Conservation (phyloP, 2,113 vertebrate species). For the Rallus limicola region DNA sequence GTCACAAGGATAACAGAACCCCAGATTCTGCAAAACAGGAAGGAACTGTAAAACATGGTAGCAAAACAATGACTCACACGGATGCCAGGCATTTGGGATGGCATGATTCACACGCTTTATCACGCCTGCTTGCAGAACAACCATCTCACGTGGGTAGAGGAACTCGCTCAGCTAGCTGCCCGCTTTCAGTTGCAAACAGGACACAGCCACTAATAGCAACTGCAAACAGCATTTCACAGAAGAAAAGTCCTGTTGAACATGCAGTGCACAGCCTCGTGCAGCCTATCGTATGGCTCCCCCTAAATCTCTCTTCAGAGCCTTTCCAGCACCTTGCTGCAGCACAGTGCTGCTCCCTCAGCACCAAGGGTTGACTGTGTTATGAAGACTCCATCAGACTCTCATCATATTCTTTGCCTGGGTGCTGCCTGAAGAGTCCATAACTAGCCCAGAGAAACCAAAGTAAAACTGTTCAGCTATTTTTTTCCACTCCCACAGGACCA, state of each 20-base stretch:
- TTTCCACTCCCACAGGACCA: not conserved
- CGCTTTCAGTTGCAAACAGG: not conserved
- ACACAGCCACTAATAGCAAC: not conserved
- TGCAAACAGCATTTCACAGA: not conserved
- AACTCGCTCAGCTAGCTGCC: not conserved
- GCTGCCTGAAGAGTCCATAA: not conserved
- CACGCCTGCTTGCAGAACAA: not conserved
- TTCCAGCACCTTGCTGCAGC: not conserved
- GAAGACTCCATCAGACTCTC: not conserved
- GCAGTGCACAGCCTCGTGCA: not conserved
- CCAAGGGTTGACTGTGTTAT: not conserved
- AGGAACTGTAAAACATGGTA: constrained; percentile 43
- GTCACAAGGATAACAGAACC: not conserved
- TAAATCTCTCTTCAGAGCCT: not conserved
- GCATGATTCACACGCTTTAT: constrained; percentile 45
- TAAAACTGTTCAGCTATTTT: not conserved
- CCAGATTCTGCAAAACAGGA: constrained; percentile 54
- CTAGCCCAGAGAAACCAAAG: not conserved
- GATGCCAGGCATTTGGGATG: not conserved
- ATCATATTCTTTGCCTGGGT: not conserved
- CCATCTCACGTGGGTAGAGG: not conserved
- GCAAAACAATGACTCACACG: constrained; percentile 46
- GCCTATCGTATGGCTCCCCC: fast-evolving
- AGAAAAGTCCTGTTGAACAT: fast-evolving
- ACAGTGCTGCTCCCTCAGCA: not conserved